A percentile compares a stretch with the other conserved stretches of the same genome.
phyloP scores from a whole-genome alignment of 2,797 vertebrate genomes.

The Notolepis coatsorum region DNA sequence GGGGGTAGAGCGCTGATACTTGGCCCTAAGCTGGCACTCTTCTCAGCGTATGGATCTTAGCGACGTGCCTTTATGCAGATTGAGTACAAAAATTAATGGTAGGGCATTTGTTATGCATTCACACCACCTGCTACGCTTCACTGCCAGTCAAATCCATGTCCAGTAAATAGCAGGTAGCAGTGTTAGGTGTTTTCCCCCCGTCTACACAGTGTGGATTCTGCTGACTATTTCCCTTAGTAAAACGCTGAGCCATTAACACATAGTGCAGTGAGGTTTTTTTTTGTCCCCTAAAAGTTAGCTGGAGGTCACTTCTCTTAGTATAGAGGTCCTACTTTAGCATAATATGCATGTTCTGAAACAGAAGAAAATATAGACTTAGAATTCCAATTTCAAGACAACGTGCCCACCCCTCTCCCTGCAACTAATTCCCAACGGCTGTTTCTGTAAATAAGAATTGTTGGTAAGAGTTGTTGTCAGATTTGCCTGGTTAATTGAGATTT shows the following conservation, averaged over 20 bases:
- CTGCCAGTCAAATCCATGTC: conserved; percentile 19
- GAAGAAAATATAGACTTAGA: neutral
- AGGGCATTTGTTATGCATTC: conserved; percentile 46
- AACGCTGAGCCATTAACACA: conserved; percentile 44
- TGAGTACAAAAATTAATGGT: conserved; percentile 28
- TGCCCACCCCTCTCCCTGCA: neutral
- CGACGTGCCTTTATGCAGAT: conserved; percentile 50
- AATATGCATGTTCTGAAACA: neutral
- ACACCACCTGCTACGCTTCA: conserved; percentile 39
- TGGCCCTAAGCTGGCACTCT: conserved; percentile 30
- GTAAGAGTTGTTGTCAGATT: neutral
- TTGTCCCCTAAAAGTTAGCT: conserved; percentile 11
- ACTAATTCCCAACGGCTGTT: neutral
- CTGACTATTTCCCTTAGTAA: conserved; percentile 39
- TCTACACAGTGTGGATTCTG: conserved; percentile 27
- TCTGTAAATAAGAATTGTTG: neutral
- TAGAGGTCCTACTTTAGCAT: conserved; percentile 1
- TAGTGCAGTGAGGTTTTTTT: conserved; percentile 1
- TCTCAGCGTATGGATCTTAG: conserved; percentile 32
- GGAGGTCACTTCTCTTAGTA: conserved; percentile 16
- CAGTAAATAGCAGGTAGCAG: conserved; percentile 35
- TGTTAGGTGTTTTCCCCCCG: conserved; percentile 23
- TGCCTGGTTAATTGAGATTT: neutral
- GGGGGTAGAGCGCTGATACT: conserved; percentile 50
- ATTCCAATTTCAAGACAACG: neutral